A percentile compares a stretch with the other conserved stretches of the same genome.
Conservation (phyloP, 2,113 vertebrate species). For the Prochilodus magdalenae region DNA sequence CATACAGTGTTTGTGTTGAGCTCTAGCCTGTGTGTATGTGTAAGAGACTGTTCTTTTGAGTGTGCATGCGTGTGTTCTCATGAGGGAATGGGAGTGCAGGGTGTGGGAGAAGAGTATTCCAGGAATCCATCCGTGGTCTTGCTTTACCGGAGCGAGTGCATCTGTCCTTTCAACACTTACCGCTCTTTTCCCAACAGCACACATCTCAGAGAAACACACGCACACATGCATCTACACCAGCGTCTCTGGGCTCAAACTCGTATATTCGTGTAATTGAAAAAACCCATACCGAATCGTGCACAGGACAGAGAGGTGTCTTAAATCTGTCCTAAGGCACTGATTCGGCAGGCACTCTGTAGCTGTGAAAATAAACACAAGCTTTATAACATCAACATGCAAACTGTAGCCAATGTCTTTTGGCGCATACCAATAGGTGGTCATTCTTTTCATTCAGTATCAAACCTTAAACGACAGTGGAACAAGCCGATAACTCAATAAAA, state of each 20-base stretch:
- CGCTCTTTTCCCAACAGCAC: conserved; percentile 28
- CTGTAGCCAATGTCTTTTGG: conserved; percentile 1
- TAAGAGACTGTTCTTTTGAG: conserved; percentile 32
- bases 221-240: conserved; percentile 54
- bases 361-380: conserved; percentile 14
- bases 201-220: conserved; percentile 33
- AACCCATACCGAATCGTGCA: neutral
- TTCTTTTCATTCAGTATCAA: conserved; percentile 7
- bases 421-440: neutral
- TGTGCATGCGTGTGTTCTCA: conserved; percentile 33
- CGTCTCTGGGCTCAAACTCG: conserved; percentile 51
- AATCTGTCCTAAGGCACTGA: conserved; percentile 5
- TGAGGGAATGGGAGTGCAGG: conserved; percentile 65
- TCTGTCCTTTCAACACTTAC: conserved; percentile 34
- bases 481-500: neutral
- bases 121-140: conserved; percentile 71
- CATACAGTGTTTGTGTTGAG: conserved; percentile 8
- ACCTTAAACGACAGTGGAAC: neutral
- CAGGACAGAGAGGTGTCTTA: neutral
- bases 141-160: conserved; percentile 53
- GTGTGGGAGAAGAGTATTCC: conserved; percentile 75
- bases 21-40: conserved; percentile 43
- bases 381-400: conserved; percentile 17
- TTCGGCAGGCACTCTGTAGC: neutral
- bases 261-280: neutral